These are phyloP conservation scores for Ditula angustiorana DNA, from an alignment of 2,888 invertebrate genomes.

Conservation along the genomic window DNA sequence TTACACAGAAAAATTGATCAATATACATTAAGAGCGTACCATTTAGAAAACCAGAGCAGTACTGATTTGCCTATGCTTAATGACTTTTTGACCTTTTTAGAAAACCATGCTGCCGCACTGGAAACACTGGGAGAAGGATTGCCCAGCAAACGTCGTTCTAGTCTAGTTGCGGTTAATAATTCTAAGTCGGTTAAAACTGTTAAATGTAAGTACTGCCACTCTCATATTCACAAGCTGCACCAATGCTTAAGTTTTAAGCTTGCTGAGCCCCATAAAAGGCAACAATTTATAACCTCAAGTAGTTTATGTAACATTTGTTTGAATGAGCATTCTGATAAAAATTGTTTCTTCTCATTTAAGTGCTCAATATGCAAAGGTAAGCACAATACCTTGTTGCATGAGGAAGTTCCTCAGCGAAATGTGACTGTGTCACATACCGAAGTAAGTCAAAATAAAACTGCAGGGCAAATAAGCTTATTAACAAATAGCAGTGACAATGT, in stretches of 20 bases:
- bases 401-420: constrained; percentile 4
- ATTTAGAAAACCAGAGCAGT: constrained; percentile 9
- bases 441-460: not conserved
- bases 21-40: constrained; percentile 17
- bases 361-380: constrained; percentile 11
- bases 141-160: not conserved
- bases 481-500: constrained; percentile 5
- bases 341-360: not conserved
- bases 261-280: not conserved
- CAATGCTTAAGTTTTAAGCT: constrained; percentile 14
- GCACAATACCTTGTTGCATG: constrained; percentile 18
- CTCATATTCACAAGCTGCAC: constrained; percentile 12
- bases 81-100: constrained; percentile 15
- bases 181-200: no score
- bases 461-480: not conserved
- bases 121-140: not conserved
- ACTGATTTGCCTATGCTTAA: constrained; percentile 16
- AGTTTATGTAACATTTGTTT: constrained; percentile 9
- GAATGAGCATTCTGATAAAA: constrained; percentile 1
- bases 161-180: not conserved
- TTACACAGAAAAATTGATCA: constrained; percentile 18
- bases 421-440: not conserved
- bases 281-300: not conserved
- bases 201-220: constrained; percentile 29
- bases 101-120: constrained; percentile 6